Evolutionary conservation across 2,113 vertebrate species (phyloP).

Genomic region (Phalacrocorax pelagicus): DNA sequence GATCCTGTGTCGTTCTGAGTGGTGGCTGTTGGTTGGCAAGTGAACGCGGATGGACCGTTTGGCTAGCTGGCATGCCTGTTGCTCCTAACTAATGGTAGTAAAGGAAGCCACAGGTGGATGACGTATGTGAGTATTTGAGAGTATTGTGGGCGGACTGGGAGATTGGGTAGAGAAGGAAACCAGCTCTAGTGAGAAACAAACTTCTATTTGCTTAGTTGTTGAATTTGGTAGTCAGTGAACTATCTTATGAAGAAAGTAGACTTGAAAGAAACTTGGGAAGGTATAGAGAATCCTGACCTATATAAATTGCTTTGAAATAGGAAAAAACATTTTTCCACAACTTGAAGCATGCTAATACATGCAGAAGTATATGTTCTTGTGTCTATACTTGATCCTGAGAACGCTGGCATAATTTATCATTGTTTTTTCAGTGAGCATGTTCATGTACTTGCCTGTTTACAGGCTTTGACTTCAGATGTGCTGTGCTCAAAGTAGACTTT

Average conservation of each 20-base stretch:
- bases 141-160: neutral
- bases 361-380: neutral
- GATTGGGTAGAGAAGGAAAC: neutral
- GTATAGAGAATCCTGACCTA: neutral
- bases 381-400: neutral
- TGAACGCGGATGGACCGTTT: accelerated
- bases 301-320: neutral
- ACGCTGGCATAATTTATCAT: neutral
- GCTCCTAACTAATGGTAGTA: neutral
- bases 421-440: neutral
- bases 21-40: neutral
- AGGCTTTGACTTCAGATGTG: neutral
- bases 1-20: accelerated
- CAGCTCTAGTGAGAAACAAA: neutral
- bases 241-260: neutral
- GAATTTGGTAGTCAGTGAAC: neutral
- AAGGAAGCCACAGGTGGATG: neutral
- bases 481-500: neutral
- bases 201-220: neutral
- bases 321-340: neutral
- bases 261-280: neutral
- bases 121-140: neutral
- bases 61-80: neutral
- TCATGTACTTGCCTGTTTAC: neutral
- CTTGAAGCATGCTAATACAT: neutral